Percentiles rank a stretch among this genome's conserved stretches.
Evolutionary conservation across 2,113 vertebrate genomes (phyloP).

Genomic region (Sakesphorus luctuosus): DNA sequence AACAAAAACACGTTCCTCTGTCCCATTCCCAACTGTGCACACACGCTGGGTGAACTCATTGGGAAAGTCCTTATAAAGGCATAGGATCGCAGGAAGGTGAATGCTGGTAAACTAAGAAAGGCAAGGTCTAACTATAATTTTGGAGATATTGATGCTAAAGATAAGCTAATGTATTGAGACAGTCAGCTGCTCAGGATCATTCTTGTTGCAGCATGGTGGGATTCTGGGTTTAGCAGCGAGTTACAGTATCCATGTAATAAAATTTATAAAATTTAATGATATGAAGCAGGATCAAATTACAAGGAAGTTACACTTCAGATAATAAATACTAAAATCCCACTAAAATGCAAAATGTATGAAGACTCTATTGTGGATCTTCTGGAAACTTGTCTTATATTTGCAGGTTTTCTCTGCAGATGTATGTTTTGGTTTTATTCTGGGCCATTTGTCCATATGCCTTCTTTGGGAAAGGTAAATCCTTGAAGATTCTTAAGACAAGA

Average conservation of each 20-base stretch:
- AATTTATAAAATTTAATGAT: background rate
- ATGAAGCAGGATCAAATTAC: background rate
- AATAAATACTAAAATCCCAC: background rate
- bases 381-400: background rate
- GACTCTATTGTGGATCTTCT: fast-evolving
- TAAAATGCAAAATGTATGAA: background rate
- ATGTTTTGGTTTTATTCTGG: background rate
- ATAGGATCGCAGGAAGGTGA: background rate
- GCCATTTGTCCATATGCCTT: background rate
- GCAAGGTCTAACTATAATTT: background rate
- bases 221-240: background rate
- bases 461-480: background rate
- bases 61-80: background rate
- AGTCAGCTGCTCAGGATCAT: background rate
- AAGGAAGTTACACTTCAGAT: background rate
- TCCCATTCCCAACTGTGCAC: background rate
- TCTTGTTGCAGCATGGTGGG: background rate
- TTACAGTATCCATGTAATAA: background rate
- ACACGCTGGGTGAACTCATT: background rate
- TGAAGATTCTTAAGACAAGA: background rate
- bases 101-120: background rate
- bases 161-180: background rate
- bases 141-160: background rate
- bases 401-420: fast-evolving
- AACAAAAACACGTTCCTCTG: background rate